Evolutionary conservation across 1,140 invertebrate species (phyloP).

Genomic region (Camponotus floridanus): DNA sequence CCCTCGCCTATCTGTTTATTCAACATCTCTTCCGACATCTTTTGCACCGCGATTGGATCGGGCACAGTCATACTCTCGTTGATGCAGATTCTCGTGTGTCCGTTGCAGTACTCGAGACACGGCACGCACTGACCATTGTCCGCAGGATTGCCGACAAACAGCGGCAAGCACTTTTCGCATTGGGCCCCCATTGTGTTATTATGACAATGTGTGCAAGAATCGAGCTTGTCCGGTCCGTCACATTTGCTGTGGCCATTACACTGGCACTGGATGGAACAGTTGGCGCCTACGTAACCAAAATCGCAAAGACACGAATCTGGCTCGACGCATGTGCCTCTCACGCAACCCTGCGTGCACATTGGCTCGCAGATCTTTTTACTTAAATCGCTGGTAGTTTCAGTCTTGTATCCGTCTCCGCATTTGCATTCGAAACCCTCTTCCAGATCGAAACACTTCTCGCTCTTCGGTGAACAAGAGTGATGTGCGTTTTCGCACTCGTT

Average conservation of each 20-base stretch:
- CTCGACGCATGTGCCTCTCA: slow-evolving; percentile 93
- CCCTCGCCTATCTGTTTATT: slow-evolving; percentile 89
- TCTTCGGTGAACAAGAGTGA: slow-evolving; percentile 94
- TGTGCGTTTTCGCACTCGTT: slow-evolving; percentile 97
- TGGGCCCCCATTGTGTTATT: slow-evolving; percentile 96
- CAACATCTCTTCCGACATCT: slow-evolving; percentile 87
- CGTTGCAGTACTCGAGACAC: slow-evolving; percentile 95
- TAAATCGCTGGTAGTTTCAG: slow-evolving; percentile 83
- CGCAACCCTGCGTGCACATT: slow-evolving; percentile 95
- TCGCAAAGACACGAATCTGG: slow-evolving; percentile 96
- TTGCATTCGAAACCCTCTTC: slow-evolving; percentile 93
- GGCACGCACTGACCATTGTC: slow-evolving; percentile 95
- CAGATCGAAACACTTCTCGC: slow-evolving; percentile 94
- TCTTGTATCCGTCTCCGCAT: slow-evolving; percentile 94
- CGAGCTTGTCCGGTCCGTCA: slow-evolving; percentile 93
- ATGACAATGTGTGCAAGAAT: slow-evolving; percentile 94
- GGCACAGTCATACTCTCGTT: slow-evolving; percentile 87
- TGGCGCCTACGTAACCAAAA: slow-evolving; percentile 97
- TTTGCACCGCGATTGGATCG: slow-evolving; percentile 86
- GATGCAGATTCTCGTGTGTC: slow-evolving; percentile 94
- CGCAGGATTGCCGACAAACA: slow-evolving; percentile 96
- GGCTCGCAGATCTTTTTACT: slow-evolving; percentile 90
- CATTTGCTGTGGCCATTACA: slow-evolving; percentile 98
- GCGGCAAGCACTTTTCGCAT: slow-evolving; percentile 95
- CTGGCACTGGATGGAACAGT: slow-evolving; percentile 97